Evolutionary conservation across 2,888 invertebrate species (phyloP).

Genomic region (Acleris laterana): DNA sequence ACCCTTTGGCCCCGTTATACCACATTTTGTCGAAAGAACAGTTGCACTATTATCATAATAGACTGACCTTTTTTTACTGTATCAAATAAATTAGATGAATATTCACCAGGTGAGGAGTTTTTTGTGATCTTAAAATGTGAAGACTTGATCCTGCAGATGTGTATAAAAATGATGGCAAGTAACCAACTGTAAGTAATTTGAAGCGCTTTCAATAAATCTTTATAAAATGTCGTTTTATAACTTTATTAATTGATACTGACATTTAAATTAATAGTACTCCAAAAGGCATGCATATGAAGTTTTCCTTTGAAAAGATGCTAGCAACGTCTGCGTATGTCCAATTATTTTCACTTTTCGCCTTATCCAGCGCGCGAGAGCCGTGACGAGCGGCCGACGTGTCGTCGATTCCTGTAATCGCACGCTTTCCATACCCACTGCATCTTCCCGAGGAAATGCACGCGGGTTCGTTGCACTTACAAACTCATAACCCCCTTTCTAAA

Average conservation of each 20-base stretch:
- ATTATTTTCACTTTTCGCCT: conserved; percentile 76
- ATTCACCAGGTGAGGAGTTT: conserved; percentile 66
- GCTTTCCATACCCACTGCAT: conserved; percentile 78
- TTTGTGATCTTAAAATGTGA: conserved; percentile 38
- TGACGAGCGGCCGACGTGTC: conserved; percentile 53
- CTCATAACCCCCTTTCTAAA: conserved; percentile 85
- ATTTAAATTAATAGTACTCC: background rate
- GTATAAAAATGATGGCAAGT: conserved; percentile 15
- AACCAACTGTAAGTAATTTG: conserved; percentile 11
- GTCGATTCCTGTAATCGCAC: conserved; percentile 75
- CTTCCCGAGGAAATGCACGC: conserved; percentile 80
- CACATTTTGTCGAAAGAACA: conserved; percentile 66
- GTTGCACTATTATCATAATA: conserved; percentile 75
- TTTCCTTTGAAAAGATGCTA: conserved; percentile 11
- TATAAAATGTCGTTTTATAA: no score
- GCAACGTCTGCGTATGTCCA: conserved; percentile 29
- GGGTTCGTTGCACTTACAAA: conserved; percentile 84
- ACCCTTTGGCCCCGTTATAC: conserved; percentile 83
- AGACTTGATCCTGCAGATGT: conserved; percentile 24
- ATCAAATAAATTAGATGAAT: conserved; percentile 51
- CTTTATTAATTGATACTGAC: no score
- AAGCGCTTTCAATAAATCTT: background rate
- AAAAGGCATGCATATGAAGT: background rate
- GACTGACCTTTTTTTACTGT: conserved; percentile 57
- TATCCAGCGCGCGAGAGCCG: conserved; percentile 62